Conservation (phyloP, 2,797 vertebrate genomes). For the Geotria australis region DNA sequence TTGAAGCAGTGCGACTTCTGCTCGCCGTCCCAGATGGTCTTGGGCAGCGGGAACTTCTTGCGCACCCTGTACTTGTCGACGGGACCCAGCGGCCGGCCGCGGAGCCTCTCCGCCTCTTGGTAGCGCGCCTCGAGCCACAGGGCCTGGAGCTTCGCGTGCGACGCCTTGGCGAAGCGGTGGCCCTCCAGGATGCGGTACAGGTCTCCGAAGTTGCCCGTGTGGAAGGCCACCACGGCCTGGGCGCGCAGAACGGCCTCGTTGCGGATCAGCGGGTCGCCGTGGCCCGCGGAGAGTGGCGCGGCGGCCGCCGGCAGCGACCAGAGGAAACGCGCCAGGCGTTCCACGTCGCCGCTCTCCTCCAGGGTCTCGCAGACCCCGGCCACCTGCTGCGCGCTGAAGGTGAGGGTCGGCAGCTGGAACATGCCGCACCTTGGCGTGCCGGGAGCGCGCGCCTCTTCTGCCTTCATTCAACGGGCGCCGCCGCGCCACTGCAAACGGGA, state of each 20-base stretch:
- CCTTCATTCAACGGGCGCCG: no score
- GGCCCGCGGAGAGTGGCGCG: slow-evolving; percentile 9
- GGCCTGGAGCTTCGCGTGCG: slow-evolving; percentile 29
- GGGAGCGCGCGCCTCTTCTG: no score
- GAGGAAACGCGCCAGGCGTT: slow-evolving; percentile 28
- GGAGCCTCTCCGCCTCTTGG: slow-evolving; percentile 26
- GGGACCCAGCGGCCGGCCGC: slow-evolving; percentile 22
- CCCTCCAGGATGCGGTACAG: slow-evolving; percentile 32
- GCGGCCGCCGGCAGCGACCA: slow-evolving; percentile 31
- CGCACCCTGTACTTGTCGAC: slow-evolving; percentile 39
- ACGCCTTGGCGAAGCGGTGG: slow-evolving; percentile 27
- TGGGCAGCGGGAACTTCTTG: slow-evolving; percentile 35
- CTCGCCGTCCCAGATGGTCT: slow-evolving; percentile 38
- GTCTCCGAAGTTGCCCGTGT: slow-evolving; percentile 27
- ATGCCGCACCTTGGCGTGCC: slow-evolving; percentile 5
- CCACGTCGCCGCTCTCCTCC: slow-evolving; percentile 34
- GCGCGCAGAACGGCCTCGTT: slow-evolving; percentile 35
- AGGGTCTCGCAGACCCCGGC: slow-evolving; percentile 32
- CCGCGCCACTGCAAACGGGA: no score
- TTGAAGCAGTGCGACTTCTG: slow-evolving; percentile 41
- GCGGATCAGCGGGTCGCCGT: slow-evolving; percentile 19
- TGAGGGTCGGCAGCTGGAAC: slow-evolving; percentile 14
- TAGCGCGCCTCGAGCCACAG: slow-evolving; percentile 36
- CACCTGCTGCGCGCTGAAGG: slow-evolving; percentile 34
- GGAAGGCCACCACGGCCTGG: slow-evolving; percentile 27